A percentile compares a stretch with the other conserved stretches of the same genome.
Evolutionary conservation across 2,888 invertebrate species (phyloP).

Genomic region (Heteropelma amictum): DNA sequence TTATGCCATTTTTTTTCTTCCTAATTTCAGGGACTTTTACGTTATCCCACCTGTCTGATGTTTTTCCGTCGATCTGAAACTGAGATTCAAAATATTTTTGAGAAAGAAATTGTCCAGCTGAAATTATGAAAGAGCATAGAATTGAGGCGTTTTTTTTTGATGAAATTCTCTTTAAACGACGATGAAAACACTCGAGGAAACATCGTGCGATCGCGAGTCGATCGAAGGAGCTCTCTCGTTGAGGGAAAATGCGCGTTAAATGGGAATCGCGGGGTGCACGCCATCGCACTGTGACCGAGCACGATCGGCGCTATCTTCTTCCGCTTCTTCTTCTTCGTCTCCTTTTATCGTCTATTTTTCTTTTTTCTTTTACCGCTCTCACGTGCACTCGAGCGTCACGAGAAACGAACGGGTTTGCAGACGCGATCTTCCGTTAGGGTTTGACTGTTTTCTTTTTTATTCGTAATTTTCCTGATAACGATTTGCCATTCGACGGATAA

Average conservation of each 20-base stretch:
- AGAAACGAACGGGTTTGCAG: conserved; percentile 62
- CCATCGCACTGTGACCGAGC: conserved; percentile 33
- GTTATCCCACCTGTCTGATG: too few relatives aligned
- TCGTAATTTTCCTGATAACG: not conserved
- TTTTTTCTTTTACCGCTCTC: conserved; percentile 66
- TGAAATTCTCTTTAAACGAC: too few relatives aligned
- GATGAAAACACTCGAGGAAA: too few relatives aligned
- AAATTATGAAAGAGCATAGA: too few relatives aligned
- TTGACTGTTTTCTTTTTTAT: not conserved
- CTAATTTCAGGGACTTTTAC: not conserved
- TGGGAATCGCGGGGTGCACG: not conserved
- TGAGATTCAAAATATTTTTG: too few relatives aligned
- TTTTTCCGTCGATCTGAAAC: too few relatives aligned
- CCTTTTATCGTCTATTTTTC: not conserved
- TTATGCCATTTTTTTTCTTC: too few relatives aligned
- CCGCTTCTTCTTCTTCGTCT: conserved; percentile 13
- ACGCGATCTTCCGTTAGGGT: conserved; percentile 65
- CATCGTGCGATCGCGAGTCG: not conserved
- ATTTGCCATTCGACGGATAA: not conserved
- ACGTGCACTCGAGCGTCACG: conserved; percentile 64
- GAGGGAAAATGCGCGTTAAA: not conserved
- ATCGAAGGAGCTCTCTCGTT: not conserved
- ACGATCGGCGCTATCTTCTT: conserved; percentile 35
- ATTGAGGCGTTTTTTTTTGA: too few relatives aligned
- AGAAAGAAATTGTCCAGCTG: too few relatives aligned